Base-by-base conservation (phyloP, 1,140 invertebrate genomes). In the Psilanteris sp. region DNA sequence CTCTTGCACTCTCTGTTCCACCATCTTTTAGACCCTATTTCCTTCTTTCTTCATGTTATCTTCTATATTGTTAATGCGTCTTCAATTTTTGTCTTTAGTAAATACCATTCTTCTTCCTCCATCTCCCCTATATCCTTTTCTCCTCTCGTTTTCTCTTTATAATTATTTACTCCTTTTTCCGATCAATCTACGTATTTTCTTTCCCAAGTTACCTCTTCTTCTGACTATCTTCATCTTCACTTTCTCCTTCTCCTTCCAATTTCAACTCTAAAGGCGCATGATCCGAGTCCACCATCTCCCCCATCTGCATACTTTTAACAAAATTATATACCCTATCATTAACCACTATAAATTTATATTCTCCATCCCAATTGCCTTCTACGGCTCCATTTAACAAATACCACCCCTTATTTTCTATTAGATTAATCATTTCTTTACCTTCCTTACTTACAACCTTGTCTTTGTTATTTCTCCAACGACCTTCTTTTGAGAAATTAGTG, bases 321-420 rank as follows among this genome's bases (percentile, higher is more conserved):
- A 1, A 20, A 5, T 20, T 11, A n/a, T n/a, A n/a, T 15, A 3
- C 22, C 9, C 36, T 15, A 20, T 20, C 1, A 8, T 22, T 1
- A 11, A 20, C 11, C 15, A 15, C 34, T 1, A 29, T 10, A 29
- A 10, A 29, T 29, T n/a, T 29, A 10, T 10, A 29, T 10, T 29
- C 27, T 29, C 27, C n/a, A 18, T 37, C 15, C 13, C 2, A 4
- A 18, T 37, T 16, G 2, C 34, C 15, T 18, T 8, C 9, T 18
- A 8, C 13, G 3, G 16, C 10, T 16, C 34, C 34, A 9, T 37
- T 37, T 15, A 39, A 15, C 11, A 39, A 11, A 24, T 39, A 39
- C 36, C 36, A 39, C 4, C 36, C 36, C 9, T 24, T 39, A 8
- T 39, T 16, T 24, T 24, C 36, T 6, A 39, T 24, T 39, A 11